Base-by-base conservation (phyloP, 1,140 invertebrate species). In the Mylabris phalerata region DNA sequence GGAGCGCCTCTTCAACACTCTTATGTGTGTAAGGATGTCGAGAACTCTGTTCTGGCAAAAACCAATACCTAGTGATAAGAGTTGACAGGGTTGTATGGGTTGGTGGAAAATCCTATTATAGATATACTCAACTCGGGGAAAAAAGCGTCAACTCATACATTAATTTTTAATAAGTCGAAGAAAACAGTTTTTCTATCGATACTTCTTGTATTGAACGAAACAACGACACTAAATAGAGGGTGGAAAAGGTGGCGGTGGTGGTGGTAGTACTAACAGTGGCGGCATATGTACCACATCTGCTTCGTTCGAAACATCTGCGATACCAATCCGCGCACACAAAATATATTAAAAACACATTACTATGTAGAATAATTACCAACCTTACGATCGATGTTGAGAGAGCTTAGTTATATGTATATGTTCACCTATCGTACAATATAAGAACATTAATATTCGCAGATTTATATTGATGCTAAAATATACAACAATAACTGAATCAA, bases 1-100 rank as follows among this genome's bases (percentile, higher is more conserved):
- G 41, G 60, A 56, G 57, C 57, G 52, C 57, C 60, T 60, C 63
- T 65, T 65, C 63, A 65, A 55, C 54, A 50, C 55, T 45, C 32
- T 32, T 32, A 32, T 32, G 41, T 60, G 44, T 45, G 51, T 54
- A 54, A 54, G 51, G 51, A 54, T 54, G 51, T 54, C 45, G 51
- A 54, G 51, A 54, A 54, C 51, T 54, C 42, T 32, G 51, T 32
- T 32, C 32, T 32, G 26, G 51, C 51, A 54, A 54, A 54, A 54
- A 54, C 51, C 51, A 54, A 46, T 54, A 54, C 51, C 42, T 11
- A 38, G 48, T n/a, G 48, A 32, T 5, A 7, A 32, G 32, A 5
- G 32, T 32, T 32, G 32, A 32, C 32, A 32, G 32, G 7, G 7
- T 32, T 3, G 32, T 32, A 7, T 32, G 32, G 32, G 32, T 32